Conservation (phyloP, 2,797 vertebrate genomes). For the Octomys mimax region DNA sequence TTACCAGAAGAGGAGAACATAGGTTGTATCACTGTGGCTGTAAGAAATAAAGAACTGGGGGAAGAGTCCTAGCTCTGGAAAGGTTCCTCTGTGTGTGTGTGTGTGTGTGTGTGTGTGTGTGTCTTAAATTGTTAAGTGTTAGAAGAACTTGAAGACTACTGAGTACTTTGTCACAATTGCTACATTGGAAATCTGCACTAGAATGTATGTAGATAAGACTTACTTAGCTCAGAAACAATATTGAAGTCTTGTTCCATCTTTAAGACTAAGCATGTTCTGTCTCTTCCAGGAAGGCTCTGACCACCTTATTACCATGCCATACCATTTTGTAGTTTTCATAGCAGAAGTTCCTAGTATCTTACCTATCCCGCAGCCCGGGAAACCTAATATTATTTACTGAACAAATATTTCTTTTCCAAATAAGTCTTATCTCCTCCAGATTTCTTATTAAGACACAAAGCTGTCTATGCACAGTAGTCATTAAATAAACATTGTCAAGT, state of each 20-base stretch:
- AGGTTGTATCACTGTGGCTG: neutral
- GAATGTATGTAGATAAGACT: slow-evolving; percentile 9
- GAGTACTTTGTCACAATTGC: neutral
- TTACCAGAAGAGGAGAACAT: neutral
- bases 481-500: slow-evolving; percentile 45
- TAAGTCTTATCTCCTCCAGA: neutral
- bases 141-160: neutral
- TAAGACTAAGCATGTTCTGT: neutral
- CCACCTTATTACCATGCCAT: neutral
- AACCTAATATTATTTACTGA: slow-evolving; percentile 40
- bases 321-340: slow-evolving; percentile 58
- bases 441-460: slow-evolving; percentile 1
- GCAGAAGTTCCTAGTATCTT: slow-evolving; percentile 24
- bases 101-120: neutral
- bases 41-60: neutral
- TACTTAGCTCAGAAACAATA: slow-evolving; percentile 12
- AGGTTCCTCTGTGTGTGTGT: neutral
- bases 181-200: slow-evolving; percentile 1
- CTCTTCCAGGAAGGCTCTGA: slow-evolving; percentile 47
- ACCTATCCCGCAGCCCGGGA: neutral
- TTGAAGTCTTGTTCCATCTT: slow-evolving; percentile 4
- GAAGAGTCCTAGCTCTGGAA: neutral
- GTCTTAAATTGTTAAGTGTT: slow-evolving; percentile 1
- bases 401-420: slow-evolving; percentile 9
- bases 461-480: neutral